A percentile compares a stretch with the other conserved stretches of the same genome.
Evolutionary conservation across 2,797 vertebrate genomes (phyloP).

Genomic region (Thripadectes ignobilis): DNA sequence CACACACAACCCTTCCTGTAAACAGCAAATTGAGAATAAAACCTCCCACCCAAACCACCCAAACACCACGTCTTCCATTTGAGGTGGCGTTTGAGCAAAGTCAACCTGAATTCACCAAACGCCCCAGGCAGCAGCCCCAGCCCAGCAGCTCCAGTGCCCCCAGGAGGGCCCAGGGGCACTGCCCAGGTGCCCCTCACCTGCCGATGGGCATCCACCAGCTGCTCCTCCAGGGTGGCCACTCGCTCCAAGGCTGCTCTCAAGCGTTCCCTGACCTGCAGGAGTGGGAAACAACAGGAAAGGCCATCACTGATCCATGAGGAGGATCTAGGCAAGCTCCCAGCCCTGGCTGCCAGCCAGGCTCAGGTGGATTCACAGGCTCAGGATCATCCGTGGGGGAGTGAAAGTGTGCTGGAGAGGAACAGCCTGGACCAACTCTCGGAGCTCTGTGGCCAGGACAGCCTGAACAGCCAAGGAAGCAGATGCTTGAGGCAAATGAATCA

Average conservation of each 20-base stretch:
- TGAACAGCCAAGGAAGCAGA: neutral
- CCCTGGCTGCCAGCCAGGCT: neutral
- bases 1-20: neutral
- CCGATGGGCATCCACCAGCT: slow-evolving; percentile 86
- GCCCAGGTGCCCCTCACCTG: slow-evolving; percentile 79
- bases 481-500: neutral
- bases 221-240: slow-evolving; percentile 90
- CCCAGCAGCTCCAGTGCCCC: neutral
- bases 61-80: neutral
- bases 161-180: neutral
- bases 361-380: neutral
- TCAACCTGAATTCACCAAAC: neutral
- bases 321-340: neutral
- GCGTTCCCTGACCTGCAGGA: slow-evolving; percentile 89
- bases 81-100: neutral
- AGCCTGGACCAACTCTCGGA: neutral
- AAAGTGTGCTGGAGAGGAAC: neutral
- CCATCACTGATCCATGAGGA: neutral
- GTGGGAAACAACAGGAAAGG: neutral
- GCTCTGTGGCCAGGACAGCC: neutral
- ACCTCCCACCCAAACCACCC: neutral
- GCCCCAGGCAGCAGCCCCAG: neutral
- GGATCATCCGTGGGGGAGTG: neutral
- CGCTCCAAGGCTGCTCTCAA: slow-evolving; percentile 91
- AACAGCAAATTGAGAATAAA: neutral